Conservation (phyloP, 2,888 invertebrate genomes). For the Troides helena region DNA sequence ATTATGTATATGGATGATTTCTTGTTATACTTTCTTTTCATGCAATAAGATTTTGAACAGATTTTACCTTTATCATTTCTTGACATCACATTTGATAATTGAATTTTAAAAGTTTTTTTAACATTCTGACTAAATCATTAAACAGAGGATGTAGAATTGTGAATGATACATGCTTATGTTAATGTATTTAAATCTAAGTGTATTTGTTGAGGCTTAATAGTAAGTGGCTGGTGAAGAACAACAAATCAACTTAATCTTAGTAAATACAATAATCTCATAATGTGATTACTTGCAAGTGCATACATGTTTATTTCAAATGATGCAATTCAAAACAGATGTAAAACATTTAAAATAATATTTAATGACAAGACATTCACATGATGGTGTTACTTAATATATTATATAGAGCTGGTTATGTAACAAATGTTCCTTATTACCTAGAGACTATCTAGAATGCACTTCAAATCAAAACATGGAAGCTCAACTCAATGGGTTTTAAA, state of each 20-base stretch:
- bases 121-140: no score
- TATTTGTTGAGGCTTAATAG: not conserved
- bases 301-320: not conserved
- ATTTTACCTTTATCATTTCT: not conserved
- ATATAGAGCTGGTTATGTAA: no score
- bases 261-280: slow-evolving; percentile 16
- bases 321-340: not conserved
- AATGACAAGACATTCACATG: not conserved
- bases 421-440: no score
- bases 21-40: not conserved
- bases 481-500: no score
- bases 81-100: not conserved
- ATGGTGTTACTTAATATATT: no score
- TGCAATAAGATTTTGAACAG: not conserved
- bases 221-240: not conserved
- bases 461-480: no score
- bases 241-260: slow-evolving; percentile 9
- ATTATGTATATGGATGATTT: no score
- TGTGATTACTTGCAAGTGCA: slow-evolving; percentile 14
- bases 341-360: not conserved
- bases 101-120: not conserved
- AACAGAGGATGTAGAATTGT: not conserved
- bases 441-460: no score
- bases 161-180: not conserved
- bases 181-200: not conserved